Evolutionary conservation across 2,797 vertebrate species (phyloP), one percentile per base, ranked within the genome.

Genomic region (Lophius americanus): DNA sequence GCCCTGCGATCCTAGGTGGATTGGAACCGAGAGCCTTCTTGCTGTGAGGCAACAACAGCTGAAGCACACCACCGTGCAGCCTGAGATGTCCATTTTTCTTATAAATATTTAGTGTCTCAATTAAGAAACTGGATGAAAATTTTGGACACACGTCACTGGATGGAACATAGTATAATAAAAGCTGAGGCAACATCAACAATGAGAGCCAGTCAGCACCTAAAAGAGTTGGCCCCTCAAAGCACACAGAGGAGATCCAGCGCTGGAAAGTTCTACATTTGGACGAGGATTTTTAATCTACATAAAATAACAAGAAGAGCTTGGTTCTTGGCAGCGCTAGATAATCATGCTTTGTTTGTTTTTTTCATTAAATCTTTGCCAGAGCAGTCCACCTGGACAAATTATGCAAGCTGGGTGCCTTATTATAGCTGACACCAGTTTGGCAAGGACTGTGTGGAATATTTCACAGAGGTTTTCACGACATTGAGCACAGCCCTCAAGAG

Each of bases 331-430:
- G 70, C 68, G 23, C 81, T 41, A 52, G 75, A 86, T 73, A 89
- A 86, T 86, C 81, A 71, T 35, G 75, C 85, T 80, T 82, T 89
- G 73, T 92, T 89, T 89, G 73, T 72, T 78, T 70, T 88, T 70
- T 84, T 68, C 59, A 79, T 84, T 76, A 82, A 80, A 68, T 68
- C 60, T 47, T 55, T 6, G 14, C 61, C 77, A 86, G 76, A 83
- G 64, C 12, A 9, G 70, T 88, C 83, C 88, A 92, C 86, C 84
- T 92, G 89, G 88, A 79, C 84, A 85, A 83, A 84, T 69, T 57
- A 57, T 64, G 54, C 64, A 38, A 51, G 79, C 82, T 62, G 60
- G 57, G 77, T 88, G 75, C 41, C 51, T 81, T 82, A 84, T 88
- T 86, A 78, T 6, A 51, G 67, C 78, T 73, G 88, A 92, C 84